A percentile compares a stretch with the other conserved stretches of the same genome.
These are phyloP conservation scores for Bilobella aurantiaca DNA, from an alignment of 1,140 invertebrate species.

Conservation along the genomic window DNA sequence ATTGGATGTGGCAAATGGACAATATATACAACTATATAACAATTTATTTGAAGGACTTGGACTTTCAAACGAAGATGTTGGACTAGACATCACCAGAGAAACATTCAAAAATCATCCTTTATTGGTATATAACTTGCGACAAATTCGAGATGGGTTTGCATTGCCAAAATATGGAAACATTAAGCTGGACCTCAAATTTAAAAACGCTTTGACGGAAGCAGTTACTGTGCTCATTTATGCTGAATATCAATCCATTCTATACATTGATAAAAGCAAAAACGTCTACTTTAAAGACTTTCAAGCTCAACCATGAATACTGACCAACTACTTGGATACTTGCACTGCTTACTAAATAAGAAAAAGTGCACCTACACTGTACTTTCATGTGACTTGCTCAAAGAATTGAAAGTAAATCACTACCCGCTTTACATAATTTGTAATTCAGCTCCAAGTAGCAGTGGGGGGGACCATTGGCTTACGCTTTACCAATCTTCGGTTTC, in stretches of 20 bases:
- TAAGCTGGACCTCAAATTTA: slow-evolving; percentile 24
- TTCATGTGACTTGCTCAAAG: background rate
- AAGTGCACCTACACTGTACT: background rate
- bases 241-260: slow-evolving; percentile 23
- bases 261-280: slow-evolving; percentile 18
- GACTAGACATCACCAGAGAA: slow-evolving; percentile 9
- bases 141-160: background rate
- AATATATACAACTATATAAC: slow-evolving; percentile 5
- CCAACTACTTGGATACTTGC: background rate
- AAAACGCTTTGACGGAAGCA: background rate
- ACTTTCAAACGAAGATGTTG: background rate
- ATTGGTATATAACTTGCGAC: slow-evolving; percentile 7
- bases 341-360: background rate
- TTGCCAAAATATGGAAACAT: slow-evolving; percentile 16
- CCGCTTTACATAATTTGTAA: background rate
- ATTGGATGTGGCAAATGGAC: slow-evolving; percentile 6
- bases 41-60: slow-evolving; percentile 12
- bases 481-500: background rate
- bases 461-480: slow-evolving; percentile 4
- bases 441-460: background rate
- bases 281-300: slow-evolving; percentile 15
- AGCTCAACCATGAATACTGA: background rate
- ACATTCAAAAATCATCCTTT: slow-evolving; percentile 11
- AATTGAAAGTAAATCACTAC: background rate
- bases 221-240: slow-evolving; percentile 14